Evolutionary conservation across 2,797 vertebrate genomes (phyloP).

Genomic region (Myotis vivesi): DNA sequence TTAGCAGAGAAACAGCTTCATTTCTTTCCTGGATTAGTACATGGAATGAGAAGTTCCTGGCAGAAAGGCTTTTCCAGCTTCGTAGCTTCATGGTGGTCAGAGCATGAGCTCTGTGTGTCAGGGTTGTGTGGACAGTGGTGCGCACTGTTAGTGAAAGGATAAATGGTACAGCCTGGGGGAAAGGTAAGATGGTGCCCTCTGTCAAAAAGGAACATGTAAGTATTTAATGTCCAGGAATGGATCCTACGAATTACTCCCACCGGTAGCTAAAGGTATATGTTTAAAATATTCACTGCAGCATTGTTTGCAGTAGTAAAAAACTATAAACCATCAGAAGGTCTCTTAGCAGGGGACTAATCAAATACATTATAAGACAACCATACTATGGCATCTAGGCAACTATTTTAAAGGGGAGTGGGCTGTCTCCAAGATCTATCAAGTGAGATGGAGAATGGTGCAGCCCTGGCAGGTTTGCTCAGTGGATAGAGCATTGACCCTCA

Average conservation of each 20-base stretch:
- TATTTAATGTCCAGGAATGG: background rate
- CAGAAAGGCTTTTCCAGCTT: background rate
- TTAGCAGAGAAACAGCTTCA: background rate
- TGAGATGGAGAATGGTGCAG: background rate
- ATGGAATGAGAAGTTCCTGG: background rate
- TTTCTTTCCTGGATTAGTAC: background rate
- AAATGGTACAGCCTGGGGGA: background rate
- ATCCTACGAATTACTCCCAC: background rate
- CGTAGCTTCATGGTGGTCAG: background rate
- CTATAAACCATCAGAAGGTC: background rate
- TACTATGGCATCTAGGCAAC: background rate
- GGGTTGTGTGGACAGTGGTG: rapidly evolving
- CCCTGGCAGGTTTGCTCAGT: no score
- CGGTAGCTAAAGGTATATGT: background rate
- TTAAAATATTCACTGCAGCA: background rate
- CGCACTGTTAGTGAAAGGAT: background rate
- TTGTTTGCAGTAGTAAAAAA: background rate
- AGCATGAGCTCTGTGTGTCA: background rate
- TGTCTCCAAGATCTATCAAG: background rate
- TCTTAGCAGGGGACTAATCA: background rate
- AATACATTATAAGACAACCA: background rate
- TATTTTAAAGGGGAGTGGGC: background rate
- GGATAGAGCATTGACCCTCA: no score
- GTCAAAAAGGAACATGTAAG: background rate
- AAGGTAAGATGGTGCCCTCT: background rate